Evolutionary conservation across 2,888 invertebrate genomes (phyloP), one percentile per base, ranked within the genome.

Genomic region (Autographa pulchrina): DNA sequence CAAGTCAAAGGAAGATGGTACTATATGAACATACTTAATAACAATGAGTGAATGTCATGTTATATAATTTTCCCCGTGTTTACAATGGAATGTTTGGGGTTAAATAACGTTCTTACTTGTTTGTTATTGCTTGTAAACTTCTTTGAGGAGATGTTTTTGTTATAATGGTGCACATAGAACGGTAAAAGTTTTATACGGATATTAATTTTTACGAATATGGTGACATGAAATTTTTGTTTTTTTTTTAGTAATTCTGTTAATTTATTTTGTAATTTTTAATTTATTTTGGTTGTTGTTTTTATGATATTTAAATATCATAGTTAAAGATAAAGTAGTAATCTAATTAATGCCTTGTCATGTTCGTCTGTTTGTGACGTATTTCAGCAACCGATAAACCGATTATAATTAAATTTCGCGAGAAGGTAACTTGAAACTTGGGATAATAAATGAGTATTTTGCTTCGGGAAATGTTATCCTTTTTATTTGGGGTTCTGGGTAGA

Each of bases 1-100:
- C 71, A 60, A 72, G 65, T 77, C 81, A 84, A 77, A 84, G 77
- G 77, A 81, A 75, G 68, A 65, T 62, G 75, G 65, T 72, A 71
- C 75, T 72, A 58, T 77, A 43, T 61, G 9, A 74, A 72, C 77
- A 65, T 71, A 77, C 68, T 52, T 68, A 18, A 11, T 43, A 72
- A 79, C 76, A 81, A 76, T 73, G 32, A 58, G 65, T 25, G 60
- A 75, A 69, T 74, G 72, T 71, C 77, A 75, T 77, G 73, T 78
- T 72, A 72, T n/a, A 6, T 20, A 56, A 25, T 9, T 61, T 71
- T 68, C 76, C 80, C 71, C 75, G 71, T 70, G 20, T 67, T 52
- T 43, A 20, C 43, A 70, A 65, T 58, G 20, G 16, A 2, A 35
- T n/a, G 41, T 62, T 65, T 75, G 58, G 54, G 54, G 35, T 14